phyloP scores from a whole-genome alignment of 2,797 vertebrate genomes.

The Eidolon dupreanum region DNA sequence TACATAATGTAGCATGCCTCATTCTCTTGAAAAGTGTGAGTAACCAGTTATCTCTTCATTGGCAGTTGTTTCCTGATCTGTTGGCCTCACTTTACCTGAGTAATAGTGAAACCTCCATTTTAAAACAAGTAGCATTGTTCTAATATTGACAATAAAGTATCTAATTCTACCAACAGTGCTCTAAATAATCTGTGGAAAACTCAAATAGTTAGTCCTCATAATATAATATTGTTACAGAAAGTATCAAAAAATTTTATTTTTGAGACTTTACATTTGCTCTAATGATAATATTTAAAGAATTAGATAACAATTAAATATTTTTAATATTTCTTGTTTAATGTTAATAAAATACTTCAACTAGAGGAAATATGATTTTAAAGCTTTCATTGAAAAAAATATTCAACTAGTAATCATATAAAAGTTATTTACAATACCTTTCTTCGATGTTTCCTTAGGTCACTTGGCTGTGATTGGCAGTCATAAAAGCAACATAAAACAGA shows the following conservation, averaged over 20 bases:
- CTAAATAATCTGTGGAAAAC: background rate
- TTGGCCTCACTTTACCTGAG: background rate
- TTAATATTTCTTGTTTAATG: background rate
- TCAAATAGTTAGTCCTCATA: background rate
- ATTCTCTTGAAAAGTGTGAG: background rate
- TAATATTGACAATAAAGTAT: background rate
- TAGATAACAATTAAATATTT: background rate
- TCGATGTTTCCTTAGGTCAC: conserved; percentile 98
- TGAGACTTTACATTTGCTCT: background rate
- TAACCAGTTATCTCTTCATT: background rate
- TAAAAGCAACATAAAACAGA: conserved; percentile 70
- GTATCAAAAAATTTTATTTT: background rate
- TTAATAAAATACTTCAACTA: background rate
- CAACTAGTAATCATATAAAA: background rate
- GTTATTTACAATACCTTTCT: conserved; percentile 92
- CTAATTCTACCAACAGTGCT: background rate
- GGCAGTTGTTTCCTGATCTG: background rate
- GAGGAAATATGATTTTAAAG: background rate
- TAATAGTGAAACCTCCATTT: background rate
- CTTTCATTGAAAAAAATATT: background rate
- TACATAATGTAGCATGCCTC: accelerated
- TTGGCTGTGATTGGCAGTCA: conserved; percentile 90
- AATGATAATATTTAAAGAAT: background rate
- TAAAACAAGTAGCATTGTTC: background rate
- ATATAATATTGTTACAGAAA: background rate